Base-by-base conservation (phyloP, 1,140 invertebrate species). In the Anastatus disparis region DNA sequence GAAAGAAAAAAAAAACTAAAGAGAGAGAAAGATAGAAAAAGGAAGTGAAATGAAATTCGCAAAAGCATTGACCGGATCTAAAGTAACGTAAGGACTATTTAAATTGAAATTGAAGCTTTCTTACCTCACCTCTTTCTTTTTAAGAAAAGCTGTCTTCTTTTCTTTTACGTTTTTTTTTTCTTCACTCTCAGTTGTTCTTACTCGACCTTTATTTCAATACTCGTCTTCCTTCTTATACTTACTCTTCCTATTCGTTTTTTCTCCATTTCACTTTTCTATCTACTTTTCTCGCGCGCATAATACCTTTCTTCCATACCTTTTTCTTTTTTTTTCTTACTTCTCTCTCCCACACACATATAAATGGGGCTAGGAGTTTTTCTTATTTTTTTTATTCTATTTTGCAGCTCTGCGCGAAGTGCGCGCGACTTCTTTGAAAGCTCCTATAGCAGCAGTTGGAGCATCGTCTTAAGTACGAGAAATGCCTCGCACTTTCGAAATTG, bases 401-500 rank as follows among this genome's bases (percentile, higher is more conserved):
- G n/a, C 50, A 24, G 27, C 12, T 27, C 24, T 13, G 20, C n/a
- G n/a, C n/a, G n/a, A n/a, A 20, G 24, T 24, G 50, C 24, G 29
- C 24, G 40, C 29, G 15, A 50, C 44, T 29, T 55, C 42, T 46
- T 46, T 26, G 29, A 46, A 56, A 56, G 24, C 24, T 15, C n/a
- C n/a, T n/a, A n/a, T n/a, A n/a, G n/a, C n/a, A n/a, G n/a, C n/a
- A n/a, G n/a, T n/a, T 1, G 12, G 4, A 12, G 24, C 59, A 73
- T 71, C 68, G 35, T 62, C 70, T 76, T 79, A 78, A 78, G 77
- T 78, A 75, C 48, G 56, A 77, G 75, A 74, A 79, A 75, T 74
- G 78, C 73, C 76, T 77, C 76, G 77, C 79, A 82, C 79, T 81
- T 82, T 81, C 61, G 76, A 79, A 82, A 81, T 82, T 82, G 77